Percentiles rank a stretch among this genome's conserved stretches.
phyloP scores from a whole-genome alignment of 2,797 vertebrate species.

The Myotis myotis region DNA sequence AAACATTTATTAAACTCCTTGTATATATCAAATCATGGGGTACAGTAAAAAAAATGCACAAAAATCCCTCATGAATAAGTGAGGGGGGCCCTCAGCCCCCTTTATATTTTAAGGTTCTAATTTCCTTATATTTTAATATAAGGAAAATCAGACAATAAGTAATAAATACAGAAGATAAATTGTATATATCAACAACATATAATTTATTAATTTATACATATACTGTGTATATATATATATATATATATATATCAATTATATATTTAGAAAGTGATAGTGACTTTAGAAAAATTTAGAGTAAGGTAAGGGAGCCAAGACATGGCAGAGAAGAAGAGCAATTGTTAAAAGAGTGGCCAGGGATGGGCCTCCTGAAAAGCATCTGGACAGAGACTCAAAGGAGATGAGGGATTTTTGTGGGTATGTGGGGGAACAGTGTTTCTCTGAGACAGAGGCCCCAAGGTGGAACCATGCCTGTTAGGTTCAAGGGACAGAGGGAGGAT shows the following conservation, averaged over 20 bases:
- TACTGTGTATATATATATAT: not conserved
- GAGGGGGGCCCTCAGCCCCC: no score
- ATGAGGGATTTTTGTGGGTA: not conserved
- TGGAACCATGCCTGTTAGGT: not conserved
- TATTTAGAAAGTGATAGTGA: conserved; percentile 12
- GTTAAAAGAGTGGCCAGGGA: not conserved
- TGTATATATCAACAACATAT: not conserved
- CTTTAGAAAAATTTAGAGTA: conserved; percentile 21
- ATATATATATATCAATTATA: no score
- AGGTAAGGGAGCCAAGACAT: not conserved
- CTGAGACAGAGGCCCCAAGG: not conserved
- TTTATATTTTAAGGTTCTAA: no score
- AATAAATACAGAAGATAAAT: not conserved
- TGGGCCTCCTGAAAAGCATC: not conserved
- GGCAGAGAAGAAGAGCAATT: not conserved
- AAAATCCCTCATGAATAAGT: not conserved
- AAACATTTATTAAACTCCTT: conserved; percentile 8
- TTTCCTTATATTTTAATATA: not conserved
- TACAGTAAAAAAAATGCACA: not conserved
- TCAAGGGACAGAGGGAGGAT: not conserved
- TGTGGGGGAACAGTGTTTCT: not conserved
- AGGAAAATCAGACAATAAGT: not conserved
- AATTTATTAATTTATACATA: not conserved
- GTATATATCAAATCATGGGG: not conserved
- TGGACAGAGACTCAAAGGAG: not conserved